Conservation (phyloP, 1,140 invertebrate species). For the Telenomus remus region DNA sequence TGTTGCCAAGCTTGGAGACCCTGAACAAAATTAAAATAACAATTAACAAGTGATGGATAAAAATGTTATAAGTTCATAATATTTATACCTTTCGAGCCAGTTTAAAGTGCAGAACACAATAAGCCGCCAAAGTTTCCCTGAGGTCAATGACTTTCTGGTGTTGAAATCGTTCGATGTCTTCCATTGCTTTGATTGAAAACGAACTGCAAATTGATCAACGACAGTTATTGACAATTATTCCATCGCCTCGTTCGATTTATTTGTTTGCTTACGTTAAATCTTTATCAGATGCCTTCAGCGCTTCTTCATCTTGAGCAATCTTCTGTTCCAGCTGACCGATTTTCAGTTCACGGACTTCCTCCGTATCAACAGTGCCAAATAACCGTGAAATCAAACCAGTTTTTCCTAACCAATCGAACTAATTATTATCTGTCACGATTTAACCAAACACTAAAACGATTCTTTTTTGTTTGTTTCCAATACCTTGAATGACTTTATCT, state of each 20-base stretch:
- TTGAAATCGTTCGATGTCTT: constrained; percentile 87
- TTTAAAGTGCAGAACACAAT: constrained; percentile 87
- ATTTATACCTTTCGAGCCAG: constrained; percentile 84
- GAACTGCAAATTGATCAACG: constrained; percentile 77
- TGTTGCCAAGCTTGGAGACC: constrained; percentile 85
- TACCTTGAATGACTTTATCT: constrained; percentile 76
- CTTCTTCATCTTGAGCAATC: constrained; percentile 80
- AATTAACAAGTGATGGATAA: constrained; percentile 16
- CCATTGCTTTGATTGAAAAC: constrained; percentile 82
- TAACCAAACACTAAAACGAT: no score
- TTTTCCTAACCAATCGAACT: constrained; percentile 76
- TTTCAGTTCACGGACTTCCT: constrained; percentile 85
- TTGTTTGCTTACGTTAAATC: constrained; percentile 40
- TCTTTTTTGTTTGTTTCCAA: neutral
- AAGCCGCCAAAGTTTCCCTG: constrained; percentile 84
- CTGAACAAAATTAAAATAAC: constrained; percentile 71
- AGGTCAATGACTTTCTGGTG: constrained; percentile 86
- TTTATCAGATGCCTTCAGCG: constrained; percentile 78
- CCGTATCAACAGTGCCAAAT: constrained; percentile 87
- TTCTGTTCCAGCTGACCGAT: constrained; percentile 83
- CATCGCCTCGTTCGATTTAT: constrained; percentile 1
- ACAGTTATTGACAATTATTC: neutral
- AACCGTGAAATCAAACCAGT: constrained; percentile 82
- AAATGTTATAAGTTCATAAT: neutral
- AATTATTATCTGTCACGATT: neutral